Evolutionary conservation across 2,888 invertebrate genomes (phyloP), one percentile per base, ranked within the genome.

Genomic region (Caenorhabditis wallacei): DNA sequence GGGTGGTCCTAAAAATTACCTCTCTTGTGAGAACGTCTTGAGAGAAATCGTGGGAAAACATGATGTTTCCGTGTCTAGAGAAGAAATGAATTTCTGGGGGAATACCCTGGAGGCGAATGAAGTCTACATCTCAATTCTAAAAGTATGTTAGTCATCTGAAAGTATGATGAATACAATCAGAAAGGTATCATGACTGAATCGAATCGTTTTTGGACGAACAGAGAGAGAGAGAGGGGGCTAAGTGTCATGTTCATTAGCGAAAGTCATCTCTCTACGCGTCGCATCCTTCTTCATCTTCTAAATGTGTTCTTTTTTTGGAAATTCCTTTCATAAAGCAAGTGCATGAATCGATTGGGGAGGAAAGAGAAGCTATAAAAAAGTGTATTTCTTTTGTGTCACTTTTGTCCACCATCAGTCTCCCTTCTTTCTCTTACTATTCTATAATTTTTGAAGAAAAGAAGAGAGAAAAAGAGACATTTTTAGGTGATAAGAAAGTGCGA

Each of bases 211-310:
- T 40, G 40, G 40, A 40, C 40, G 30, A 8, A 40, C 40, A n/a
- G n/a, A n/a, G n/a, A n/a, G n/a, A n/a, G n/a, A n/a, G n/a, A n/a
- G n/a, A n/a, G n/a, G n/a, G 10, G 40, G 4, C 40, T 54, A 68
- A 68, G 53, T 68, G 68, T 54, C 54, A 68, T 54, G 68, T 54
- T 56, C 54, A 68, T 56, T 64, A 64, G 64, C 64, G 48, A 64
- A 64, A 64, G 61, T 61, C 43, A n/a, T 24, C 22, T 26, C 18
- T 35, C 35, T 18, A 22, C 13, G 40, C 22, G 37, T 53, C 37
- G 43, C 43, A 16, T 61, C 61, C 7, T 43, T 16, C 22, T 35
- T 30, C 59, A 40, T 43, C n/a, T n/a, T n/a, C 43, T 37, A 61
- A 61, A 61, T 61, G 61, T 43, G 43, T 61, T 61, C 43, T 46